phyloP scores from a whole-genome alignment of 2,888 invertebrate genomes.

The Caenorhabditis uteleia region DNA sequence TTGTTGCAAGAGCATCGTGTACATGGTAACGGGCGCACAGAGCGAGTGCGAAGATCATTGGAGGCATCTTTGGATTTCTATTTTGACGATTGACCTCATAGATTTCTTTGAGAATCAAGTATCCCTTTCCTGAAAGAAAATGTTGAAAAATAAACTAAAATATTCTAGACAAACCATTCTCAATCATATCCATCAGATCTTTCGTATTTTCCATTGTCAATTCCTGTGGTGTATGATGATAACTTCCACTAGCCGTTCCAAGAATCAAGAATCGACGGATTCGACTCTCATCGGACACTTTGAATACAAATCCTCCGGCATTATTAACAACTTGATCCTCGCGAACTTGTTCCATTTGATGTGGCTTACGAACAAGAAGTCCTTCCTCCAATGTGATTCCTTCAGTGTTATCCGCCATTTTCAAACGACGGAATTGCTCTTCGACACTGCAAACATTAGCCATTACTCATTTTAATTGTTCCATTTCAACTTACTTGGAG shows the following conservation, averaged over 20 bases:
- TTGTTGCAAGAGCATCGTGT: slow-evolving; percentile 49
- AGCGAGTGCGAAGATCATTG: slow-evolving; percentile 77
- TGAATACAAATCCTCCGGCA: slow-evolving; percentile 69
- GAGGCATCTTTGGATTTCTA: slow-evolving; percentile 68
- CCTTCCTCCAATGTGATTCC: slow-evolving; percentile 12
- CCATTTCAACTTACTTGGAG: too few relatives aligned
- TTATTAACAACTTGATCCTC: slow-evolving; percentile 61
- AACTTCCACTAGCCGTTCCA: slow-evolving; percentile 69
- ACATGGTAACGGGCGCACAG: slow-evolving; percentile 74
- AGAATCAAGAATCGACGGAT: slow-evolving; percentile 70
- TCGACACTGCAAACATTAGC: slow-evolving; percentile 15
- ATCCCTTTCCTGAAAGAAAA: slow-evolving; percentile 68
- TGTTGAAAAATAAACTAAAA: too few relatives aligned
- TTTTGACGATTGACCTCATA: slow-evolving; percentile 68
- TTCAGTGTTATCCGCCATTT: slow-evolving; percentile 4
- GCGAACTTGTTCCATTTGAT: slow-evolving; percentile 55
- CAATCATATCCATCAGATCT: slow-evolving; percentile 67
- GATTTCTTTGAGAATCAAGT: slow-evolving; percentile 67
- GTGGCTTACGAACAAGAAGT: slow-evolving; percentile 16
- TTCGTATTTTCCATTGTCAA: slow-evolving; percentile 68
- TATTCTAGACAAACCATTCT: slow-evolving; percentile 45
- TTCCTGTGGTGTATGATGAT: slow-evolving; percentile 65
- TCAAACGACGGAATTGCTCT: slow-evolving; percentile 7
- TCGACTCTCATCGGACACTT: slow-evolving; percentile 67
- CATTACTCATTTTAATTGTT: too few relatives aligned